Percentiles rank a stretch among this genome's conserved stretches.
Conservation (phyloP, 2,797 vertebrate genomes). For the Parauchenoglanis ngamensis region DNA sequence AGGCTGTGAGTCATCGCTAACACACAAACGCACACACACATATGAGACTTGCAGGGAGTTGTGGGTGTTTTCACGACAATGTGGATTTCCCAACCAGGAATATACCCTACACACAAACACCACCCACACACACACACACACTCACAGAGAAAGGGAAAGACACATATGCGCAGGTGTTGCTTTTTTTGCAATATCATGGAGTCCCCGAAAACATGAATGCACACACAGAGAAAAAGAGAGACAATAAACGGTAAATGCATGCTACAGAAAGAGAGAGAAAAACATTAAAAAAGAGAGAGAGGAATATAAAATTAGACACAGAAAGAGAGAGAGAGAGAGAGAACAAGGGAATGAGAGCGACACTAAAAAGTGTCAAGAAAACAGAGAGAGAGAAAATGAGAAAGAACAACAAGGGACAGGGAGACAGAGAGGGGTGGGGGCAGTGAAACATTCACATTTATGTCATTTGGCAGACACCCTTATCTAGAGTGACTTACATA, state of each 20-base stretch:
- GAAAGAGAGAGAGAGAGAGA: neutral
- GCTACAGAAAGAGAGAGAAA: neutral
- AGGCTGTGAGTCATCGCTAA: conserved; percentile 40
- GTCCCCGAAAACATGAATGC: neutral
- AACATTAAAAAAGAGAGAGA: neutral
- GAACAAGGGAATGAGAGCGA: no score
- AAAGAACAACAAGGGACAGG: no score
- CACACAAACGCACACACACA: neutral
- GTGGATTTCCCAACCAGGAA: conserved; percentile 26
- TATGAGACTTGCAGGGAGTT: neutral
- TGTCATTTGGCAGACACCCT: no score
- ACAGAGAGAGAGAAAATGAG: no score
- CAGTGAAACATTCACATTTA: no score
- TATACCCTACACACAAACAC: conserved; percentile 2
- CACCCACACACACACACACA: conserved; percentile 15
- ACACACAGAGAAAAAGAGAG: neutral
- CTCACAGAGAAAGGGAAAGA: neutral
- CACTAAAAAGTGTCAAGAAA: no score
- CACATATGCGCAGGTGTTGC: neutral
- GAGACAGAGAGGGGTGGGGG: no score
- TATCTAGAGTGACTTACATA: no score
- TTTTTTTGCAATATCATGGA: neutral
- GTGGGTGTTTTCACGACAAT: conserved; percentile 24
- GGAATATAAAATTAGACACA: neutral
- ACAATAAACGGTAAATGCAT: no score